Evolutionary conservation across 1,140 invertebrate species (phyloP), one percentile per base, ranked within the genome.

Genomic region (Zaprionus taronus): DNA sequence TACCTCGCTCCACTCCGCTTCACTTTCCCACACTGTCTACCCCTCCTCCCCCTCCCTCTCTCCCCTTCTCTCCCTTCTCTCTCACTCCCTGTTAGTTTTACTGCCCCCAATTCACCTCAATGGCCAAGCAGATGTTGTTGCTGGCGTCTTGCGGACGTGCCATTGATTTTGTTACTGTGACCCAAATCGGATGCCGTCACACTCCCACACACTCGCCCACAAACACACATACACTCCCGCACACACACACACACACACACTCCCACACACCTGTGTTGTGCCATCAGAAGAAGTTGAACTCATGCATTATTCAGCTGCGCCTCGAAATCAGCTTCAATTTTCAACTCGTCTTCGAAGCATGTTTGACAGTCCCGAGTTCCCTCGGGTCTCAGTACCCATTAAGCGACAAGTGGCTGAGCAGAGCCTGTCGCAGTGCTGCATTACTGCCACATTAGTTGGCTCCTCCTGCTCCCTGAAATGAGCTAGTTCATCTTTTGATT

Each of bases 141-240:
- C 31, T 22, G 38, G 20, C 31, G 12, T 58, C 20, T n/a, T 41
- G 41, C 41, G 41, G n/a, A 17, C 41, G 41, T 44, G 68, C 62
- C 81, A 87, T 87, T 87, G 84, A 87, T 90, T 89, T 87, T 83
- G 78, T 68, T 72, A 31, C 65, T 75, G 60, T 87, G 84, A 87
- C 84, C 83, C 78, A 84, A 79, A 81, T 87, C 66, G 69, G 26
- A 53, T 47, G 41, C n/a, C 11, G 20, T 28, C 41, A n/a, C 22
- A 28, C 55, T 58, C 20, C 22, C 22, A 61, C 41, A 6, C 41
- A 26, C 24, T 26, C 24, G n/a, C n/a, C n/a, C n/a, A n/a, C n/a
- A n/a, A n/a, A 61, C 47, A 56, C 9, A 44, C 63, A 51, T 44
- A 41, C 20, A 56, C 47, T 69, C 58, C 53, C 55, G 62, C 38